These are phyloP conservation scores for Xiphorhynchus erythropygius DNA, from an alignment of 2,797 vertebrate species.

Conservation along the genomic window DNA sequence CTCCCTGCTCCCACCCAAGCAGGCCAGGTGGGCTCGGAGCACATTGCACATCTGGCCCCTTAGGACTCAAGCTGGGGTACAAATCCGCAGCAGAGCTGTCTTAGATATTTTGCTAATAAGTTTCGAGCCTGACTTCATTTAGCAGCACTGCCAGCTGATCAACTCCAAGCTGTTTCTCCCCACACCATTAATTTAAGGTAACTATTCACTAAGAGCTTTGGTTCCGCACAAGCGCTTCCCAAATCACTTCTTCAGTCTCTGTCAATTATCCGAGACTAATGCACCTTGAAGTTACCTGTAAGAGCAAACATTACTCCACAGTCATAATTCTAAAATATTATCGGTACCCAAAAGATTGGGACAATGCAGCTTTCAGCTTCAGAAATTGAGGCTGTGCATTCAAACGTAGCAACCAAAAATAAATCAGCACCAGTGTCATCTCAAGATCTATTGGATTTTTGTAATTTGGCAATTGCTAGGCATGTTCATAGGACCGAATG, in stretches of 20 bases:
- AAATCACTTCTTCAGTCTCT: background rate
- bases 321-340: slow-evolving; percentile 14
- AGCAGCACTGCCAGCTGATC: slow-evolving; percentile 31
- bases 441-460: slow-evolving; percentile 30
- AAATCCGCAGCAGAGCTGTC: background rate
- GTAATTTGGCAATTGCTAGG: background rate
- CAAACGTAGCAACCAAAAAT: background rate
- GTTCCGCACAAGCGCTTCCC: slow-evolving; percentile 4
- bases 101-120: slow-evolving; percentile 34
- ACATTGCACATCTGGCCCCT: background rate
- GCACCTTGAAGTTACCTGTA: slow-evolving; percentile 3
- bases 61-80: background rate
- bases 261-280: slow-evolving; percentile 37
- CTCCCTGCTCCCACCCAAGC: background rate
- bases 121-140: slow-evolving; percentile 44
- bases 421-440: background rate
- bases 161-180: slow-evolving; percentile 8
- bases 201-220: slow-evolving; percentile 39
- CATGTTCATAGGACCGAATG: background rate
- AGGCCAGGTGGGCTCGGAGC: background rate
- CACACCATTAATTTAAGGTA: slow-evolving; percentile 38
- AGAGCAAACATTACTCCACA: slow-evolving; percentile 11
- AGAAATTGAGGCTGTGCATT: background rate
- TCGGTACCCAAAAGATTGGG: background rate
- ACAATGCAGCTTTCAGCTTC: background rate